These are phyloP conservation scores for Oegoconia quadripuncta DNA, from an alignment of 2,888 invertebrate species.

Conservation along the genomic window DNA sequence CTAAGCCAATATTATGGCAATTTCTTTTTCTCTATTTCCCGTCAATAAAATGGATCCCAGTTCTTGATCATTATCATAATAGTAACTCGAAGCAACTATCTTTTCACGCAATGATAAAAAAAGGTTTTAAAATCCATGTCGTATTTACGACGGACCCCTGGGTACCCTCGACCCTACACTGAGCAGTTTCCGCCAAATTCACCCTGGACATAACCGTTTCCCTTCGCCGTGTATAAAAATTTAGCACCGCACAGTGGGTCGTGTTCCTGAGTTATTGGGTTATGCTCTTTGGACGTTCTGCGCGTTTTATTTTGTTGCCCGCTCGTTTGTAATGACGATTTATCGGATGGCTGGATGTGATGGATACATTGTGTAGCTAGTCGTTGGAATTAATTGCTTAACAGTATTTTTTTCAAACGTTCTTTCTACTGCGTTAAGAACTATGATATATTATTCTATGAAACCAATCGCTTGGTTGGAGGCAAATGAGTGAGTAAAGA, in stretches of 20 bases:
- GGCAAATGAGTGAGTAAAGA: no score
- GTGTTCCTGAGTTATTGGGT: constrained; percentile 48
- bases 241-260: constrained; percentile 56
- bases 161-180: constrained; percentile 29
- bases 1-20: no score
- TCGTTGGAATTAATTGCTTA: no score
- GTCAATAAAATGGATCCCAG: no score
- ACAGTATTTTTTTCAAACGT: neutral
- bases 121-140: constrained; percentile 21
- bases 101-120: neutral
- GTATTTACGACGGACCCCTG: constrained; percentile 33
- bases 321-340: constrained; percentile 44
- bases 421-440: neutral
- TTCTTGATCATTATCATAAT: no score
- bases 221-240: constrained; percentile 60
- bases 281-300: constrained; percentile 27
- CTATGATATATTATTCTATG: no score
- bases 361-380: constrained; percentile 27
- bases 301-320: constrained; percentile 37
- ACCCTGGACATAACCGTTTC: constrained; percentile 64
- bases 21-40: no score
- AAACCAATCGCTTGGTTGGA: no score
- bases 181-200: constrained; percentile 48
- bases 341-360: constrained; percentile 31
- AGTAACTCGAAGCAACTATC: no score